phyloP scores from a whole-genome alignment of 2,888 invertebrate species.

The Rhorus exstirpatorius region DNA sequence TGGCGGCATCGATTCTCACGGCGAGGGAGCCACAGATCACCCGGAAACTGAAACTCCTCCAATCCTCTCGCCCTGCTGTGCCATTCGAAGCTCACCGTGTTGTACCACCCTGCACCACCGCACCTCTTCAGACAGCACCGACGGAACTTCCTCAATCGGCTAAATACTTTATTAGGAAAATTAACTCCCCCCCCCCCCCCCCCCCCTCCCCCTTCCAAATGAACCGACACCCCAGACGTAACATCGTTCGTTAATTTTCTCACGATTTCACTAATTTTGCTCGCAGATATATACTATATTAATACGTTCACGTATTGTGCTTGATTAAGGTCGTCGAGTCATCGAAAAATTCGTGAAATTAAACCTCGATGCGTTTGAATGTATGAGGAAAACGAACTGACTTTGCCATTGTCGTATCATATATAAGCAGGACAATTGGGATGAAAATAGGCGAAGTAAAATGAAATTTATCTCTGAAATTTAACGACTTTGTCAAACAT shows the following conservation, averaged over 20 bases:
- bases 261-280: no score
- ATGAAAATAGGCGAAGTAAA: no score
- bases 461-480: no score
- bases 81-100: conserved; percentile 56
- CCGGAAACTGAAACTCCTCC: conserved; percentile 84
- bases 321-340: not conserved
- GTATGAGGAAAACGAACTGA: no score
- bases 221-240: not conserved
- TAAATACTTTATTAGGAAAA: conserved; percentile 84
- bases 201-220: no score
- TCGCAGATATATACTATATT: not conserved
- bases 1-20: conserved; percentile 85
- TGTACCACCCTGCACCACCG: conserved; percentile 55
- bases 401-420: no score
- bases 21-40: conserved; percentile 86
- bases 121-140: conserved; percentile 23
- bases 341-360: no score
- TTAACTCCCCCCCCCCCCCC: conserved; percentile 72
- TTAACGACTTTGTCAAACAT: no score
- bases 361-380: no score
- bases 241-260: not conserved
- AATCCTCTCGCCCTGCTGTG: conserved; percentile 61
- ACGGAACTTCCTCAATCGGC: conserved; percentile 50
- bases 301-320: not conserved
- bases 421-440: no score